Evolutionary conservation across 2,888 invertebrate species (phyloP).

Genomic region (Plusia festucae): DNA sequence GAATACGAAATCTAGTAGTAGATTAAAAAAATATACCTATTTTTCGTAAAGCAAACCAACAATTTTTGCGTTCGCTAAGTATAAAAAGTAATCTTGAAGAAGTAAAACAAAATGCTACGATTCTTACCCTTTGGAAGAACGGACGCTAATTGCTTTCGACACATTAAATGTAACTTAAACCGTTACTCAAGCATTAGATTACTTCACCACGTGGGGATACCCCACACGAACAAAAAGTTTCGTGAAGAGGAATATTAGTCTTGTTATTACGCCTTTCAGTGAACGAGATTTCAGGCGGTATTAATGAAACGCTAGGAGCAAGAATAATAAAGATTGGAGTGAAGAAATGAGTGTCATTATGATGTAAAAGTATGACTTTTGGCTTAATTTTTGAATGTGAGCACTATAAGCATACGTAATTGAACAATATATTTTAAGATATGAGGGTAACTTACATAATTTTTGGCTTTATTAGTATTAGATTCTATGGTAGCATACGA

Average conservation of each 20-base stretch:
- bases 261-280: conserved; percentile 18
- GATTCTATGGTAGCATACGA: background rate
- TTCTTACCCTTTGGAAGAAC: conserved; percentile 18
- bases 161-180: conserved; percentile 53
- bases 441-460: too few relatives aligned
- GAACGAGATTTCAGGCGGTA: conserved; percentile 13
- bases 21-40: too few relatives aligned
- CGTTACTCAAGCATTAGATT: conserved; percentile 45
- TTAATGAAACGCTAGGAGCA: background rate
- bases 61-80: background rate
- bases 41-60: too few relatives aligned
- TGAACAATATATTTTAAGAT: background rate
- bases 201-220: conserved; percentile 35
- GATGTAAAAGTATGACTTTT: background rate
- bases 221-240: conserved; percentile 46
- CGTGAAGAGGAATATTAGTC: conserved; percentile 13
- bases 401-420: background rate
- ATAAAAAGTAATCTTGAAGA: background rate
- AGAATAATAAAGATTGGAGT: background rate
- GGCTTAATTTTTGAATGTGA: background rate
- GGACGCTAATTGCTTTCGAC: conserved; percentile 50
- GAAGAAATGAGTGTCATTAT: conserved; percentile 4
- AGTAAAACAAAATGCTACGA: conserved; percentile 11
- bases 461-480: too few relatives aligned
- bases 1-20: background rate